Base-by-base conservation (phyloP, 2,888 invertebrate genomes). In the Hirtodrosophila cameraria region DNA sequence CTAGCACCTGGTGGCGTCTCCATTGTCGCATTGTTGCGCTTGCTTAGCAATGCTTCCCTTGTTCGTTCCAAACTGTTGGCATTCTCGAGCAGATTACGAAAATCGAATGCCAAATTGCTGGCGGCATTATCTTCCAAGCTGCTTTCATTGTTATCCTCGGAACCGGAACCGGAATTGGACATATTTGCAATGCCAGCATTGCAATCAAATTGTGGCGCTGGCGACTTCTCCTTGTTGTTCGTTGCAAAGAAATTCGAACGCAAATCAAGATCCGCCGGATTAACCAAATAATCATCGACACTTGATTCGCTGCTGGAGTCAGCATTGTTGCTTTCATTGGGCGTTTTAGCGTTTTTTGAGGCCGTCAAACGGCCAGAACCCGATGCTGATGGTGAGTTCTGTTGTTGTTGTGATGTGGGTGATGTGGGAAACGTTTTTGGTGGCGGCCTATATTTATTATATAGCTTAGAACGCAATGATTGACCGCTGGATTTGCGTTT, bases 21-120 rank as follows among this genome's bases (percentile, higher is more conserved):
- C 3, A n/a, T n/a, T n/a, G 63, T 75, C 20, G 60, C 70, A 31
- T 76, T 69, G 33, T 76, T 69, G 9, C 86, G 79, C 25, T 84
- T 85, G 20, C 68, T 82, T 2, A 89, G 65, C 27, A 71, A 33
- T 35, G 75, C 91, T 53, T 92, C 91, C 88, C 93, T 94, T 7
- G 93, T 92, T 81, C 93, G 92, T 86, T 94, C 94, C 60, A 94
- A 88, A 89, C 92, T 92, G 41, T 91, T 91, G 66, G 93, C 93
- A 76, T 93, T 94, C 63, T 93, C 91, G 83, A 93, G 92, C 9
- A 94, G 90, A 73, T 93, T 92, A 91, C 85, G 82, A 72, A 89
- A 88, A 53, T 89, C 88, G 39, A 89, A 89, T 12, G 73, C 75
- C 15, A 84, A 80, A 9, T 62, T 67, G 30, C 23, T 48, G 50